Percentiles rank a stretch among this genome's conserved stretches.
Conservation (phyloP, 1,140 invertebrate genomes). For the Papilio dardanus region DNA sequence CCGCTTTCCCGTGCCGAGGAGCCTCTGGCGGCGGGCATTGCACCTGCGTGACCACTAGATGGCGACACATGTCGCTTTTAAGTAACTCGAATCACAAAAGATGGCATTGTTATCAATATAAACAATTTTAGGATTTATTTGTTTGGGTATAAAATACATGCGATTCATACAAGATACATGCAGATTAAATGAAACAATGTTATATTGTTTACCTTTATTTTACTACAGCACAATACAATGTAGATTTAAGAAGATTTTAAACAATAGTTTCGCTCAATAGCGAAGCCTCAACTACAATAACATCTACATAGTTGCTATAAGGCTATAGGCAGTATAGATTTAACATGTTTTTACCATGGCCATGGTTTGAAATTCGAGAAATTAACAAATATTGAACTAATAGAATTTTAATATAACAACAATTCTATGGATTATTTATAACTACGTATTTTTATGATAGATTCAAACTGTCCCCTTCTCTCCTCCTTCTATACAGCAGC, state of each 20-base stretch:
- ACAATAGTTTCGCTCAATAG: constrained; percentile 63
- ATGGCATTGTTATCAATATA: constrained; percentile 50
- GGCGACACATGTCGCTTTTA: constrained; percentile 76
- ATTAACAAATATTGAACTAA: constrained; percentile 54
- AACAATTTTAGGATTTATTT: constrained; percentile 23
- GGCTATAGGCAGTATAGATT: constrained; percentile 69
- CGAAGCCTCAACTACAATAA: constrained; percentile 62
- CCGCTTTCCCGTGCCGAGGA: constrained; percentile 94
- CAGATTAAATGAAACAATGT: constrained; percentile 65
- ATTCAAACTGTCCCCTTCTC: constrained; percentile 78
- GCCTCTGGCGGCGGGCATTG: constrained; percentile 94
- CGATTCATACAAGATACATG: constrained; percentile 48
- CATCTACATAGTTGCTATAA: constrained; percentile 63
- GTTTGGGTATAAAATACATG: constrained; percentile 40
- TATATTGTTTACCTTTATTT: constrained; percentile 66
- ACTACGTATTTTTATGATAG: constrained; percentile 68
- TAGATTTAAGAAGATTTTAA: constrained; percentile 53
- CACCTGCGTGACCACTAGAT: constrained; percentile 92
- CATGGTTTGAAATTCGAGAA: constrained; percentile 56
- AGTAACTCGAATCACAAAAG: constrained; percentile 49
- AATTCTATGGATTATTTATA: constrained; percentile 63
- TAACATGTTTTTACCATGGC: constrained; percentile 69
- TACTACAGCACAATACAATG: constrained; percentile 68
- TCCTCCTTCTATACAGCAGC: constrained; percentile 78
- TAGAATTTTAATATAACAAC: constrained; percentile 69